Base-by-base conservation (phyloP, 2,113 vertebrate genomes). In the Mesitornis unicolor region DNA sequence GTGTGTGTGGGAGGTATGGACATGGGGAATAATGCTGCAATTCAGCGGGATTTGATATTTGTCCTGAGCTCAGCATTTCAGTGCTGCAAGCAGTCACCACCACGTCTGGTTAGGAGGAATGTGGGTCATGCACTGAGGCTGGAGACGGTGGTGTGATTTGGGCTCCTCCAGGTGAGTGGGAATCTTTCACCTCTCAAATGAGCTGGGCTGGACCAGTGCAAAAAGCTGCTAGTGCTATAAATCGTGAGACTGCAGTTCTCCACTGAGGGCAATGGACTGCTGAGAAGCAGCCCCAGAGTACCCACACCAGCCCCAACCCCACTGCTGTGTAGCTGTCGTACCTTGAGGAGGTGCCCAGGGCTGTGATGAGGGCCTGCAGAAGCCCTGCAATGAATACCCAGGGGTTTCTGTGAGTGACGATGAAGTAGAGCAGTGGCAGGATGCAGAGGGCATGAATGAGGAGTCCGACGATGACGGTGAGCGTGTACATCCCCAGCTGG, bases 271-370 rank as follows among this genome's bases (percentile, higher is more conserved):
- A 36, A 16, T 1, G 26, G 48, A 79, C 22, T 20, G 35, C 74
- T 68, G 69, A 87, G 53, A 21, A 40, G 24, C 17, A 64, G 33
- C 50, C 60, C 22, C 60, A 9, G 65, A 47, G 56, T 8, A 60
- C 13, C 65, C 57, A 21, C 64, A 50, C 48, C 48, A 82, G 40
- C 57, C 67, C 70, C 84, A 88, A 26, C 22, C 43, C 59, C 45
- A 7, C 19, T 42, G 56, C 40, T 8, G 3, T 8, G 36, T 15
- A 67, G 82, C 74, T 20, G 6, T 26, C 92, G 4, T 97, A 99
- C 99, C 99, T 99, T 90, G 99, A 99, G 26, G 99, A 99, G 3
- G 99, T 99, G 88, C 99, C 99, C 93, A 99, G 97, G 43, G 99
- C 99, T 0, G 99, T 99, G 96, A 99, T 99, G 78, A 99, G 98